Evolutionary conservation across 2,888 invertebrate genomes (phyloP), one percentile per base, ranked within the genome.

Genomic region (Cheilosia variabilis): DNA sequence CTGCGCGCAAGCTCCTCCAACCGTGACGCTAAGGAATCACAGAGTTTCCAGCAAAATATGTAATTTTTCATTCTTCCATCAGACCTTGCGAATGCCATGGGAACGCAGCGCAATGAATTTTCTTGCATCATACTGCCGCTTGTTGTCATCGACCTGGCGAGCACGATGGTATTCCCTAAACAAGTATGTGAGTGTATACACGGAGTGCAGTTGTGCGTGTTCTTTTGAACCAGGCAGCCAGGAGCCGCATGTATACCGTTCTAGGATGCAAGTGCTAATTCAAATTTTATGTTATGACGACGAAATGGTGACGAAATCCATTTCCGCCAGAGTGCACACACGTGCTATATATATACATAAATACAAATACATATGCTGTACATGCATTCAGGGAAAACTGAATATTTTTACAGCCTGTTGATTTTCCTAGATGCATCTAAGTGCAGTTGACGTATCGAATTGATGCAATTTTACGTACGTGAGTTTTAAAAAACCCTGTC

Each of bases 201-300:
- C 19, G 13, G 17, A 27, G 17, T 37, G 50, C 1, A 27, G 24
- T 15, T 65, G 58, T 73, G 63, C 52, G 71, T 76, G 43, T 65
- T 60, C 2, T 15, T 65, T 22, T 43, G 7, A 52, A 52, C 50
- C 79, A 66, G 62, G 68, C 69, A 34, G 15, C 6, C 24, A 55
- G 31, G n/a, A n/a, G 22, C 73, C 58, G 60, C 19, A 73, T 63
- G 22, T 41, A 27, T 9, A 41, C 22, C 19, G 43, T 10, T 66
- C 43, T 27, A 45, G 53, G 62, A 45, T 60, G n/a, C 55, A 79
- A 73, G 65, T 75, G 79, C 79, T 75, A 71, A 83, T 83, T 31
- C 76, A 31, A 34, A 58, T 52, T 71, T 37, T 15, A 62, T 45
- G 24, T 62, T 19, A 10, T 47, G 19, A 17, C 9, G 13, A n/a